These are phyloP conservation scores for Pherbina coryleti DNA, from an alignment of 2,888 invertebrate species.

Conservation along the genomic window DNA sequence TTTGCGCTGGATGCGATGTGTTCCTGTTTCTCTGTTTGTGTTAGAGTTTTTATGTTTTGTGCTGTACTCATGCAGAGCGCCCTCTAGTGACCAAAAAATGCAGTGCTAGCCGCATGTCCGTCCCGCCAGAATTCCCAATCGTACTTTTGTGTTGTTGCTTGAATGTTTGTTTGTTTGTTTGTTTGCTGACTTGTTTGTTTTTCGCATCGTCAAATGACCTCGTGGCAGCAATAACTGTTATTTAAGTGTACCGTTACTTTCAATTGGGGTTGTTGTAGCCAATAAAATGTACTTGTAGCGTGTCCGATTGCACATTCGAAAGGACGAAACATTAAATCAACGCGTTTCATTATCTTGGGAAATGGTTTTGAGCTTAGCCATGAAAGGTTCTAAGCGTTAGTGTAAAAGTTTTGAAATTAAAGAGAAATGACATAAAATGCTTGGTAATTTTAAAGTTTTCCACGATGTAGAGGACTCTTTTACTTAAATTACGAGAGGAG, in stretches of 20 bases:
- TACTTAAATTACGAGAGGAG: too few species aligned
- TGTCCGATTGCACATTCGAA: conserved; percentile 6
- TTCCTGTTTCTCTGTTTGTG: conserved; percentile 18
- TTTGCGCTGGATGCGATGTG: neutral
- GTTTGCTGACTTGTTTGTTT: conserved; percentile 23
- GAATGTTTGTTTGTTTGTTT: conserved; percentile 54
- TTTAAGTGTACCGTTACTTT: conserved; percentile 61
- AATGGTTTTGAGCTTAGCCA: too few species aligned
- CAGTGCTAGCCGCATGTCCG: neutral
- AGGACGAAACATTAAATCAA: conserved; percentile 4
- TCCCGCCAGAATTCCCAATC: conserved; percentile 41
- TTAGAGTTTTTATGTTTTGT: conserved; percentile 14
- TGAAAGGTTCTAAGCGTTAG: too few species aligned
- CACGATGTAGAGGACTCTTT: neutral
- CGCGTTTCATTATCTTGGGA: neutral
- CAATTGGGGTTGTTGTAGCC: conserved; percentile 38
- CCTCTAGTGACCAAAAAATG: conserved; percentile 46
- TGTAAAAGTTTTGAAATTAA: neutral
- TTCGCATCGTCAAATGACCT: conserved; percentile 33
- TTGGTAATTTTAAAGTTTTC: neutral
- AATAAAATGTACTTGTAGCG: conserved; percentile 12
- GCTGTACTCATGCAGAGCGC: conserved; percentile 27
- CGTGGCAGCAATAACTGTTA: conserved; percentile 56
- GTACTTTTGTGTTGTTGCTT: conserved; percentile 38
- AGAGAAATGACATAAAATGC: neutral